Conservation (phyloP, 2,888 invertebrate genomes). For the Drosophila falleni region DNA sequence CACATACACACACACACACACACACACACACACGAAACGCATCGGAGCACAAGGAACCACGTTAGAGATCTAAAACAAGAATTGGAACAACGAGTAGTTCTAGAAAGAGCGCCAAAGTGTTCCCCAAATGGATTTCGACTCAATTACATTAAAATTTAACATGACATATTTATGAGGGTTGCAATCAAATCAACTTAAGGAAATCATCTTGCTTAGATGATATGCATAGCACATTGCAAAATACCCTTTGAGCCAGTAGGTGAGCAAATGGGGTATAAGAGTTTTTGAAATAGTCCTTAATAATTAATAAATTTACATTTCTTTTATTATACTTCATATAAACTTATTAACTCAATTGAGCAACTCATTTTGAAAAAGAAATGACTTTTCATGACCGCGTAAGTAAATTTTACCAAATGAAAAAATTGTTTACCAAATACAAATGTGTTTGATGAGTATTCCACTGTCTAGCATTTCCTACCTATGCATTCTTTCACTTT, state of each 20-base stretch:
- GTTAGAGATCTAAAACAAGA: slow-evolving; percentile 2
- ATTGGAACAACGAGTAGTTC: slow-evolving; percentile 5
- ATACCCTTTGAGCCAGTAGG: not conserved
- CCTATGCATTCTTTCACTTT: not conserved
- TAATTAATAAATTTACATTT: too few relatives aligned
- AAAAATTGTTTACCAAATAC: not conserved
- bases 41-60: slow-evolving; percentile 18
- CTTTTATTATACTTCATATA: too few relatives aligned
- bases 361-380: not conserved
- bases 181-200: slow-evolving; percentile 16
- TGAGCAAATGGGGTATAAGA: not conserved
- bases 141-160: slow-evolving; percentile 56
- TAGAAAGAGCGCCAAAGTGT: slow-evolving; percentile 31
- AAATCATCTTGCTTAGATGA: slow-evolving; percentile 2
- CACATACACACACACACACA: slow-evolving; percentile 25
- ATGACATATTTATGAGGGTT: slow-evolving; percentile 41
- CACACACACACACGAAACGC: not conserved
- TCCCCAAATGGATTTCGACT: slow-evolving; percentile 48
- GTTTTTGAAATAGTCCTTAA: too few relatives aligned
- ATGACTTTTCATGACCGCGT: not conserved
- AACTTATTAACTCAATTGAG: too few relatives aligned
- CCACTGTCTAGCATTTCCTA: not conserved
- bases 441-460: not conserved
- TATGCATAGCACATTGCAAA: slow-evolving; percentile 3
- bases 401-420: not conserved